phyloP scores from a whole-genome alignment of 2,888 invertebrate species.

The Diabrotica balteata region DNA sequence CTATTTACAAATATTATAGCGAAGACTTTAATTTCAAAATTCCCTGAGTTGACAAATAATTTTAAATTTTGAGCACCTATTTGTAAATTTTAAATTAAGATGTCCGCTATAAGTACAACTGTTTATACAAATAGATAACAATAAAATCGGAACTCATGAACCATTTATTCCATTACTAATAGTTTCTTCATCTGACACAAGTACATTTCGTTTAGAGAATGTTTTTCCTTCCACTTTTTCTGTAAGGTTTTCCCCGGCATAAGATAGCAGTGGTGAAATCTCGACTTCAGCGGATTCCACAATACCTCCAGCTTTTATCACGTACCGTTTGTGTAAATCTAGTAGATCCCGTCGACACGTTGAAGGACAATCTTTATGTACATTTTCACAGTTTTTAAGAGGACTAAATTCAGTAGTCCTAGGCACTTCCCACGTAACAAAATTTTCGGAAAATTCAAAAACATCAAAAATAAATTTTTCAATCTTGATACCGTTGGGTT shows the following conservation, averaged over 20 bases:
- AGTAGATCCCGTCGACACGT: conserved; percentile 83
- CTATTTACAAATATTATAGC: too few relatives aligned
- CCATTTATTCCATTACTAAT: conserved; percentile 13
- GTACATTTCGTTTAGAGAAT: conserved; percentile 40
- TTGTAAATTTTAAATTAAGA: too few relatives aligned
- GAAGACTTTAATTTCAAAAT: too few relatives aligned
- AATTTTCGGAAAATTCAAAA: conserved; percentile 88
- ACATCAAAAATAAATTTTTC: conserved; percentile 99
- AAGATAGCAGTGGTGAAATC: conserved; percentile 89
- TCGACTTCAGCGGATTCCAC: conserved; percentile 77
- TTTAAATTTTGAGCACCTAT: too few relatives aligned
- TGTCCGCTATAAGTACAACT: not conserved
- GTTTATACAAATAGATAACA: not conserved
- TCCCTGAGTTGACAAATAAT: too few relatives aligned
- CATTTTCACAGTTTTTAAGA: conserved; percentile 89
- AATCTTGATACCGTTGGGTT: conserved; percentile 95
- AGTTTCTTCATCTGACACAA: conserved; percentile 33
- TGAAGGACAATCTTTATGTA: conserved; percentile 87
- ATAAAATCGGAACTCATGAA: conserved; percentile 7
- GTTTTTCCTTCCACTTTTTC: conserved; percentile 40
- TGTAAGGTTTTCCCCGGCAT: conserved; percentile 84
- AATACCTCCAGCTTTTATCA: conserved; percentile 81
- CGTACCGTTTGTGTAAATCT: conserved; percentile 78
- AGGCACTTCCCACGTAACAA: conserved; percentile 92
- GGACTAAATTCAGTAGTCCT: conserved; percentile 96